These are phyloP conservation scores for Oithona nana DNA, from an alignment of 2,888 invertebrate genomes.

Conservation along the genomic window DNA sequence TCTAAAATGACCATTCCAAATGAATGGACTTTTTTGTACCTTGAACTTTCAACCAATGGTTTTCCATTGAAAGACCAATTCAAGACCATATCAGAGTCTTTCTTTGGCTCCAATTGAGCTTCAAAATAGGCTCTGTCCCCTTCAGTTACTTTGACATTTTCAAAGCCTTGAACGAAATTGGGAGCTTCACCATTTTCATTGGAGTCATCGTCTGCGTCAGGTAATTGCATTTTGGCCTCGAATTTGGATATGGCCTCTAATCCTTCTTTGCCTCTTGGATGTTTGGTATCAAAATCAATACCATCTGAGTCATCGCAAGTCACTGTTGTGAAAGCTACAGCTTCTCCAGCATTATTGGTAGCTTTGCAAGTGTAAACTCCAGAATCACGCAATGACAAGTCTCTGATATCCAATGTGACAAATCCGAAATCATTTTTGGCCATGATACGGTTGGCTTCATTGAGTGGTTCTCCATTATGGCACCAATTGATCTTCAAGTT, in stretches of 20 bases:
- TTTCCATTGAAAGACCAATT: constrained; percentile 93
- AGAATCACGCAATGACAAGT: constrained; percentile 78
- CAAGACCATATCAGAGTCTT: constrained; percentile 78
- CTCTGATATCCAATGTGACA: constrained; percentile 75
- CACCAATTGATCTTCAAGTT: constrained; percentile 81
- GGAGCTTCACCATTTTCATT: constrained; percentile 37
- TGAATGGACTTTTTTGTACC: constrained; percentile 32
- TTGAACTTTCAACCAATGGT: constrained; percentile 27
- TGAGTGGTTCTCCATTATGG: constrained; percentile 69
- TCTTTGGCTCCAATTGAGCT: constrained; percentile 79
- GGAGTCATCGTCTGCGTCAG: constrained; percentile 46
- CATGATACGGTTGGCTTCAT: constrained; percentile 57
- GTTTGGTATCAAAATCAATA: constrained; percentile 70
- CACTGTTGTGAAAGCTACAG: constrained; percentile 73
- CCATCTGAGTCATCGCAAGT: constrained; percentile 53
- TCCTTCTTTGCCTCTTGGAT: constrained; percentile 85
- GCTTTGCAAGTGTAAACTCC: constrained; percentile 85
- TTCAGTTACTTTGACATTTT: constrained; percentile 67
- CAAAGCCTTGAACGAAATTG: constrained; percentile 67
- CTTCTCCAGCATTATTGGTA: constrained; percentile 67
- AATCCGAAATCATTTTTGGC: constrained; percentile 89
- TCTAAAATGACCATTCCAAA: constrained; percentile 95
- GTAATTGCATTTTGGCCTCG: constrained; percentile 45
- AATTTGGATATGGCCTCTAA: constrained; percentile 73
- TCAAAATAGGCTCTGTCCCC: constrained; percentile 95